Evolutionary conservation across 2,113 vertebrate genomes (phyloP).

Genomic region (Labeo catla): DNA sequence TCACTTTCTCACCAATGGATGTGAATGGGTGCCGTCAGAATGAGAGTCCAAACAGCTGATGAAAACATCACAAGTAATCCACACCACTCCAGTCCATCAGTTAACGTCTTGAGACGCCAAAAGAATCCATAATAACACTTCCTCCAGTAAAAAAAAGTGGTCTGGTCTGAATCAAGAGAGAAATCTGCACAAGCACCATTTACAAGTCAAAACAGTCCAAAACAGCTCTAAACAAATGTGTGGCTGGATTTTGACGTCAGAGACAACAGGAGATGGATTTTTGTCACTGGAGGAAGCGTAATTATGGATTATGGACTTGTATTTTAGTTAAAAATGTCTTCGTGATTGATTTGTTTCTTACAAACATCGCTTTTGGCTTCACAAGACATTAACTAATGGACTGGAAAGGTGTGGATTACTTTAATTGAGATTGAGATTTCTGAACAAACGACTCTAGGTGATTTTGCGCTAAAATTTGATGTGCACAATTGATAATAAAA

Average conservation of each 20-base stretch:
- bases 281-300: too few relatives aligned
- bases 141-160: background rate
- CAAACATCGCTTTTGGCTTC: too few relatives aligned
- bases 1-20: background rate
- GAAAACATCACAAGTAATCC: background rate
- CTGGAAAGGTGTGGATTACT: too few relatives aligned
- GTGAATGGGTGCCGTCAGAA: background rate
- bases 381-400: background rate
- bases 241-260: too few relatives aligned
- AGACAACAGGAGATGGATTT: too few relatives aligned
- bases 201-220: too few relatives aligned
- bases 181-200: background rate
- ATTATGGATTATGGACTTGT: too few relatives aligned
- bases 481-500: too few relatives aligned
- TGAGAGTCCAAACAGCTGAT: background rate
- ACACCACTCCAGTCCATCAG: background rate
- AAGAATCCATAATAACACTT: background rate
- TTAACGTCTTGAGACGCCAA: background rate
- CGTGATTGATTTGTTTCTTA: background rate
- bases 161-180: background rate
- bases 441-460: too few relatives aligned
- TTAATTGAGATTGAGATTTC: too few relatives aligned
- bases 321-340: background rate
- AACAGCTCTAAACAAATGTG: too few relatives aligned
- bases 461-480: background rate